These are phyloP conservation scores for Isichthys henryi DNA, from an alignment of 2,113 vertebrate genomes.

Conservation along the genomic window DNA sequence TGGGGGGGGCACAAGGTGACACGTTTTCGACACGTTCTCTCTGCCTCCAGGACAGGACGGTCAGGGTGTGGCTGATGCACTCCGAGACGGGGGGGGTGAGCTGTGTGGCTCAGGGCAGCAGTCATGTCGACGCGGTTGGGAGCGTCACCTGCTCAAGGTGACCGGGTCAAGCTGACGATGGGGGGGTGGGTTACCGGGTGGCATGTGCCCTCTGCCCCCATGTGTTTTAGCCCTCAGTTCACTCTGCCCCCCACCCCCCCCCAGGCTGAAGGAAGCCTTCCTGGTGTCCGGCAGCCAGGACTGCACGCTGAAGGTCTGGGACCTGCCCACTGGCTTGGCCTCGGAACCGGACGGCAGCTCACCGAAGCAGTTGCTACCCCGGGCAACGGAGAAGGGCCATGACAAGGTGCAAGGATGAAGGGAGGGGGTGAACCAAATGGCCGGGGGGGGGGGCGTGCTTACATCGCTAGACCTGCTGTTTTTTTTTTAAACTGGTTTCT, in stretches of 20 bases:
- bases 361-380: conserved; percentile 53
- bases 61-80: conserved; percentile 82
- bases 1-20: neutral
- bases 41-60: conserved; percentile 69
- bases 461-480: neutral
- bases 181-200: neutral
- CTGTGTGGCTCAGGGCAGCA: conserved; percentile 74
- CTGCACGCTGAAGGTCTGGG: conserved; percentile 89
- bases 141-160: conserved; percentile 86
- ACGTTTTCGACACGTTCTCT: neutral
- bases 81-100: conserved; percentile 56
- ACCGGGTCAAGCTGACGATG: neutral
- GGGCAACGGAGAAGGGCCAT: conserved; percentile 74
- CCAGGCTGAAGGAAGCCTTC: conserved; percentile 79
- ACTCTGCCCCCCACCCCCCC: neutral
- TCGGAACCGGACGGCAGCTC: conserved; percentile 18
- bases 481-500: neutral
- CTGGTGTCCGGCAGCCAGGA: conserved; percentile 89
- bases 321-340: conserved; percentile 59
- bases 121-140: conserved; percentile 78
- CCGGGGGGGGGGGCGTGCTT: neutral
- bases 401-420: conserved; percentile 60
- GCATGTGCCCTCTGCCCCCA: neutral
- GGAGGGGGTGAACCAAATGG: neutral
- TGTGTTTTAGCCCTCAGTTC: neutral